Evolutionary conservation across 2,888 invertebrate genomes (phyloP), one percentile per base, ranked within the genome.

Genomic region (Cephus rjabovi): DNA sequence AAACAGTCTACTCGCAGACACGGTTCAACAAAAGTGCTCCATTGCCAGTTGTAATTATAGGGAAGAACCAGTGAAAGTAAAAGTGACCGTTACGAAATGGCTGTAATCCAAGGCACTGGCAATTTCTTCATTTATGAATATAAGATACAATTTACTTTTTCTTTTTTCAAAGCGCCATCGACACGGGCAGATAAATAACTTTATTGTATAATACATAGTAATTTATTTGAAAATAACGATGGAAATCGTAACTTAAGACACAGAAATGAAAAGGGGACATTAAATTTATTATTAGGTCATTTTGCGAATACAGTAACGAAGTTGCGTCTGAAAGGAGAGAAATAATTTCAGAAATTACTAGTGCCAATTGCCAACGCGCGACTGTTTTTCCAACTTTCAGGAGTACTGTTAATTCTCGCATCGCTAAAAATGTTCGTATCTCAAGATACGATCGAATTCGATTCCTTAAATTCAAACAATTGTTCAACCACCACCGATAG

Each of bases 1-100:
- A 82, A 87, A 85, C 87, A 89, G 89, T 88, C 85, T 83, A 82
- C 82, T 78, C 80, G 80, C 83, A 83, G 82, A 83, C 84, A 82
- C 85, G 82, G 83, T 79, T 83, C 82, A 79, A 84, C 82, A 82
- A 81, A 79, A 81, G 75, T 80, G 73, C 77, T 76, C 69, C 15
- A 30, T 77, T 75, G 70, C 71, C 76, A 75, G 71, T 34, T 71
- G 9, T 31, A 71, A 71, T 69, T 74, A 69, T 73, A 76, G 74
- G 6, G 74, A 30, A 37, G 9, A 30, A 74, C 12, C 74, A 35
- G 30, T 37, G 34, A 34, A 74, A 34, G 74, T 3, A n/a, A n/a
- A 30, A 35, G 74, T 30, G 12, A 30, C 74, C 31, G 35, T 77
- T 73, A 79, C 70, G 79, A 80, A 84, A 86, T 86, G 85, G 81